A percentile compares a stretch with the other conserved stretches of the same genome.
These are phyloP conservation scores for Tapera naevia DNA, from an alignment of 2,797 vertebrate species.

Conservation along the genomic window DNA sequence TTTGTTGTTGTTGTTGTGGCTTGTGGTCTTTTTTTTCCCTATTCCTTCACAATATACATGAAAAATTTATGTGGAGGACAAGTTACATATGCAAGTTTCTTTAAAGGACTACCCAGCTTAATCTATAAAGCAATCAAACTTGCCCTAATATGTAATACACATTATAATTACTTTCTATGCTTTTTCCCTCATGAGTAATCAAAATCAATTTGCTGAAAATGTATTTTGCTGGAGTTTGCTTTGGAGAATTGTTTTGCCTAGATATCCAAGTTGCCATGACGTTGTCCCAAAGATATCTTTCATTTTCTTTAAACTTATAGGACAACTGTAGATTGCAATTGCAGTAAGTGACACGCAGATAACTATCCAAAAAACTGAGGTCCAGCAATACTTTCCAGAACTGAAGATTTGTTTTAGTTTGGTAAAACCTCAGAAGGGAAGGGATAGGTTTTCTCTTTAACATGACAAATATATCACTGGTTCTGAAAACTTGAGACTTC, in stretches of 20 bases:
- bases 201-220: slow-evolving; percentile 64
- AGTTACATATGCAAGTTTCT: not conserved
- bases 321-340: slow-evolving; percentile 12
- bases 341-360: not conserved
- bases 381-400: not conserved
- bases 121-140: slow-evolving; percentile 58
- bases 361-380: not conserved
- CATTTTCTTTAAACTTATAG: slow-evolving; percentile 5
- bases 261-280: slow-evolving; percentile 20
- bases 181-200: slow-evolving; percentile 45
- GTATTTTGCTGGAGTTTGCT: not conserved
- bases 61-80: not conserved
- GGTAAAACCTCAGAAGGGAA: not conserved
- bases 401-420: not conserved
- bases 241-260: slow-evolving; percentile 33
- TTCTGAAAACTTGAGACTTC: not conserved
- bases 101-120: slow-evolving; percentile 17
- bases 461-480: not conserved
- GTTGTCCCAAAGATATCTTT: slow-evolving; percentile 16
- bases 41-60: not conserved
- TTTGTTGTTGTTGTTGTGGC: not conserved
- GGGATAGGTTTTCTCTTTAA: not conserved
- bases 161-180: slow-evolving; percentile 61
- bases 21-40: not conserved
- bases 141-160: slow-evolving; percentile 48